Evolutionary conservation across 2,113 vertebrate species (phyloP).

Genomic region (Lanius collurio): DNA sequence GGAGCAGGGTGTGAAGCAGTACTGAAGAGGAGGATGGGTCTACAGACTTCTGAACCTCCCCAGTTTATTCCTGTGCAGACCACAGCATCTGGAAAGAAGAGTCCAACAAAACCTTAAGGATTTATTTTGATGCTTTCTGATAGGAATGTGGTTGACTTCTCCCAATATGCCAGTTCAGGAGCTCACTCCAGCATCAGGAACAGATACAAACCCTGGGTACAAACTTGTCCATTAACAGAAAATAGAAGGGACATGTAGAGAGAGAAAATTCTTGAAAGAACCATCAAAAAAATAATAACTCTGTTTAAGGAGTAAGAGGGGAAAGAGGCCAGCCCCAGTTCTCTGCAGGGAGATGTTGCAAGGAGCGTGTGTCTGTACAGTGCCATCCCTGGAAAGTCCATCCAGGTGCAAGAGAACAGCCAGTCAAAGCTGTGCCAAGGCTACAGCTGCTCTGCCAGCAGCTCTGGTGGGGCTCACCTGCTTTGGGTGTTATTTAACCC

Average conservation of each 20-base stretch:
- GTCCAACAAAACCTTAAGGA: neutral
- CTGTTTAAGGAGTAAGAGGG: neutral
- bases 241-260: neutral
- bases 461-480: neutral
- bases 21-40: neutral
- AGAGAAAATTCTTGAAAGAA: neutral
- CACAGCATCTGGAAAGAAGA: neutral
- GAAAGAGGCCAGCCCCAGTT: neutral
- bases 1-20: rapidly evolving
- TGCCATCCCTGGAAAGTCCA: neutral
- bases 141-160: neutral
- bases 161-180: neutral
- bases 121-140: neutral
- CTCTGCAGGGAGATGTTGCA: too few relatives aligned
- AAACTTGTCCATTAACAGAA: neutral
- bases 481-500: neutral
- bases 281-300: neutral
- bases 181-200: neutral
- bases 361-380: neutral
- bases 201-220: rapidly evolving
- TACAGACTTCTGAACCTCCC: neutral
- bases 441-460: neutral
- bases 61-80: neutral
- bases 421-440: neutral
- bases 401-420: neutral